phyloP scores from a whole-genome alignment of 1,140 invertebrate species.

The Asbolus verrucosus region DNA sequence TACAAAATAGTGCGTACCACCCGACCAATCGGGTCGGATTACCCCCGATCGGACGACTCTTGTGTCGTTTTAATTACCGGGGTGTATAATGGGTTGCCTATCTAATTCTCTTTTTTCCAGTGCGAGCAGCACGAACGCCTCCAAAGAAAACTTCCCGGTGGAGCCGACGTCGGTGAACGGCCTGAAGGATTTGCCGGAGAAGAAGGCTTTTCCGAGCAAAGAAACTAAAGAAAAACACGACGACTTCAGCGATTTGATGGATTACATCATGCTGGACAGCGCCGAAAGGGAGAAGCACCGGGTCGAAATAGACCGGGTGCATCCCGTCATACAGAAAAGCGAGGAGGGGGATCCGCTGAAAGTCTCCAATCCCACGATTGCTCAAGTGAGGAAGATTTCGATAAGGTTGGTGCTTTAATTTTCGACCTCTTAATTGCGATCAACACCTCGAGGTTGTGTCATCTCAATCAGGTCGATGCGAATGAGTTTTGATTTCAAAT shows the following conservation, averaged over 20 bases:
- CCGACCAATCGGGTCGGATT: background rate
- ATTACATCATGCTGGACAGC: slow-evolving; percentile 66
- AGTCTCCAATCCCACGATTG: slow-evolving; percentile 74
- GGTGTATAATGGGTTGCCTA: slow-evolving; percentile 14
- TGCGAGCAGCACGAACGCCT: slow-evolving; percentile 60
- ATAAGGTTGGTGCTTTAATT: slow-evolving; percentile 39
- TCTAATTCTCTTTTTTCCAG: slow-evolving; percentile 53
- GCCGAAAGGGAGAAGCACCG: slow-evolving; percentile 65
- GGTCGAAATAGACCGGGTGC: slow-evolving; percentile 56
- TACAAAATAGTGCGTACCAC: background rate
- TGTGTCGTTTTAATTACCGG: too few species aligned
- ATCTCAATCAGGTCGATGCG: too few species aligned
- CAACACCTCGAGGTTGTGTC: too few species aligned
- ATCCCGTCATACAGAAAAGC: slow-evolving; percentile 68
- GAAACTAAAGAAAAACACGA: slow-evolving; percentile 66
- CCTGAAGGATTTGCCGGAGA: slow-evolving; percentile 1
- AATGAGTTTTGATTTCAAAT: too few species aligned
- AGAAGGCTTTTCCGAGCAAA: slow-evolving; percentile 2
- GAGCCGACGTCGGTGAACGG: slow-evolving; percentile 49
- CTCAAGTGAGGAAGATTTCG: slow-evolving; percentile 68
- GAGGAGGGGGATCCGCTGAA: slow-evolving; percentile 65
- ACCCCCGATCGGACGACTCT: too few species aligned
- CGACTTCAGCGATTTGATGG: slow-evolving; percentile 70
- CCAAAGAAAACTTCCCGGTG: slow-evolving; percentile 60
- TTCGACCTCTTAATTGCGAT: too few species aligned